Conservation (phyloP, 2,113 vertebrate genomes). For the Saccopteryx bilineata region DNA sequence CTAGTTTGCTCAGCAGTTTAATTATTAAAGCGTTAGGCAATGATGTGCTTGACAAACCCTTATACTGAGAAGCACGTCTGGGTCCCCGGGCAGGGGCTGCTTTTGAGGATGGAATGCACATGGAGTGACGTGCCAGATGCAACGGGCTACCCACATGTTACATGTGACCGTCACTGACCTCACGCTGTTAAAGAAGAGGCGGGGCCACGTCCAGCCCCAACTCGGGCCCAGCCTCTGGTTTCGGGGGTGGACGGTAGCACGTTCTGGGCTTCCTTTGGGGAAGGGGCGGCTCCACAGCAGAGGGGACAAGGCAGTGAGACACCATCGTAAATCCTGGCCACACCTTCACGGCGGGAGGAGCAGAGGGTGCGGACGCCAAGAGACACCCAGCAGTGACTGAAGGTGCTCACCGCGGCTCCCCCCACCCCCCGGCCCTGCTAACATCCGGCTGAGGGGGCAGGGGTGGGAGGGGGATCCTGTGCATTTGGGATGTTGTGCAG, state of each 20-base stretch:
- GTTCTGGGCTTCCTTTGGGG: not conserved
- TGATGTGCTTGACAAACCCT: not conserved
- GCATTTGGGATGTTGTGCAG: not conserved
- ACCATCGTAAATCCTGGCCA: too few relatives aligned
- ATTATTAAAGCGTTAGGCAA: not conserved
- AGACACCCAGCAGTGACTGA: fast-evolving
- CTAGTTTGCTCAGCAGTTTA: not conserved
- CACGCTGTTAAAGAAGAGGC: not conserved
- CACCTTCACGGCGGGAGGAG: not conserved
- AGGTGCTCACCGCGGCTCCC: not conserved
- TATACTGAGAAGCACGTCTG: not conserved
- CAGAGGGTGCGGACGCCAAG: not conserved
- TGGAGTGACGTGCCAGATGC: not conserved
- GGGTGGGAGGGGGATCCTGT: too few relatives aligned
- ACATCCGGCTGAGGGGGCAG: not conserved
- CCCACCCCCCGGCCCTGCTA: fast-evolving
- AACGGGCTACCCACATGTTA: not conserved
- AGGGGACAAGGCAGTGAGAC: not conserved
- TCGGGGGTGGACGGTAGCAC: not conserved
- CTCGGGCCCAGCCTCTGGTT: not conserved
- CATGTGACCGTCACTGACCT: not conserved
- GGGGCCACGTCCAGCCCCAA: fast-evolving
- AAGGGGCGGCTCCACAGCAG: not conserved
- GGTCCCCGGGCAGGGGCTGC: not conserved
- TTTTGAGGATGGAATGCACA: not conserved